Evolutionary conservation across 2,888 invertebrate genomes (phyloP).

Genomic region (Doris montereyensis): DNA sequence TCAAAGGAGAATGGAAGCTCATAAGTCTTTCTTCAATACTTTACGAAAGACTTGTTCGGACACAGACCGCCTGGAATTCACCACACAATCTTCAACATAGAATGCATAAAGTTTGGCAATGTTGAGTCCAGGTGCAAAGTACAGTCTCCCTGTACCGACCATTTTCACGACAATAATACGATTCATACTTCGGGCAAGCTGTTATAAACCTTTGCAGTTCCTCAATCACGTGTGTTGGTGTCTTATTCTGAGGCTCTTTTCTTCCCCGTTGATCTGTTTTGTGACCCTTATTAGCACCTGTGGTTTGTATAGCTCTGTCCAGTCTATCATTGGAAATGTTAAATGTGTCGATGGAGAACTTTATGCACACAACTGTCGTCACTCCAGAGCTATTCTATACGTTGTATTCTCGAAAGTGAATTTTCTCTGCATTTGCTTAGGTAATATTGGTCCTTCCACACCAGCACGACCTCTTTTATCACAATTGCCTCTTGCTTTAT

Average conservation of each 20-base stretch:
- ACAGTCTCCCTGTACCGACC: neutral
- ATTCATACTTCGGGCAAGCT: neutral
- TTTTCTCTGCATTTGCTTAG: neutral
- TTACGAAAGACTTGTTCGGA: neutral
- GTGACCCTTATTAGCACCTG: neutral
- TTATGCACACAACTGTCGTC: neutral
- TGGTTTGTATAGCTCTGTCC: neutral
- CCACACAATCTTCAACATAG: neutral
- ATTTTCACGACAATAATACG: slow-evolving; percentile 15
- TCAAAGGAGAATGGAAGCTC: neutral
- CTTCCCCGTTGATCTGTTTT: neutral
- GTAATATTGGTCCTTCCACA: neutral
- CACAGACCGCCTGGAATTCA: neutral
- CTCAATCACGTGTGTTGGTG: slow-evolving; percentile 6
- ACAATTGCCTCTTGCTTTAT: neutral
- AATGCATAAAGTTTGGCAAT: neutral
- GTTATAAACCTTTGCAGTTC: neutral
- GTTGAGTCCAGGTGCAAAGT: neutral
- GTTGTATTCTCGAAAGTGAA: neutral
- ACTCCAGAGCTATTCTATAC: neutral
- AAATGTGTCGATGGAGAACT: neutral
- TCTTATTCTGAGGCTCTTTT: slow-evolving; percentile 5
- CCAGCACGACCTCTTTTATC: neutral
- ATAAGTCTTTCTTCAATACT: neutral
- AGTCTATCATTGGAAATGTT: slow-evolving; percentile 23